Base-by-base conservation (phyloP, 2,888 invertebrate genomes). In the Liodrosophila aerea region DNA sequence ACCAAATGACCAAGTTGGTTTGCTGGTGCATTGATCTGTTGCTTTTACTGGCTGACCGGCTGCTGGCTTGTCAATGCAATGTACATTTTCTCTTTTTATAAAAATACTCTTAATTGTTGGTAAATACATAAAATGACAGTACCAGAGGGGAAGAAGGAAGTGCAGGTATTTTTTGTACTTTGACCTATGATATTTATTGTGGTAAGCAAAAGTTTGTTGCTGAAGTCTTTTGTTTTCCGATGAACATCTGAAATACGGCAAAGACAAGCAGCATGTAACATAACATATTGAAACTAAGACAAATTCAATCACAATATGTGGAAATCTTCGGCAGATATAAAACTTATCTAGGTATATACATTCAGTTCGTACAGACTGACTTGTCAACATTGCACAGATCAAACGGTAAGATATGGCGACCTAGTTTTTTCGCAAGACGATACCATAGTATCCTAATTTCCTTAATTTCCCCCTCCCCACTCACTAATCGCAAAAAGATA, bases 71-170 rank as follows among this genome's bases (percentile, higher is more conserved):
- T 76, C 82, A 78, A 62, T 70, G 73, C 78, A 76, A 62, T 68
- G 77, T 73, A 78, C 82, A 78, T 78, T 73, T 82, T 82, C 83
- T 76, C 73, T 78, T 71, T 75, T 66, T 61, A 59, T 59, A 59
- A 65, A 77, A 78, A 78, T 78, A 82, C 63, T 73, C 78, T 54
- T 71, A 82, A 82, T 82, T 71, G 76, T 59, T 82, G 56, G 64
- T 73, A 76, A 80, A 82, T 78, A 73, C 73, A 78, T 59, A 46
- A 70, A 70, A 70, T 67, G 70, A 61, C 60, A 60, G 51, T 43
- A 50, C 15, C 51, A 59, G 62, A n/a, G 46, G 62, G 53, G 27
- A 11, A 7, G 29, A 9, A 3, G n/a, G 18, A n/a, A 11, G 22
- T 40, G 12, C 30, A 51, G 40, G 51, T 36, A 51, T 31, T 43